Evolutionary conservation across 1,140 invertebrate genomes (phyloP).

Genomic region (Danaus melanippus): DNA sequence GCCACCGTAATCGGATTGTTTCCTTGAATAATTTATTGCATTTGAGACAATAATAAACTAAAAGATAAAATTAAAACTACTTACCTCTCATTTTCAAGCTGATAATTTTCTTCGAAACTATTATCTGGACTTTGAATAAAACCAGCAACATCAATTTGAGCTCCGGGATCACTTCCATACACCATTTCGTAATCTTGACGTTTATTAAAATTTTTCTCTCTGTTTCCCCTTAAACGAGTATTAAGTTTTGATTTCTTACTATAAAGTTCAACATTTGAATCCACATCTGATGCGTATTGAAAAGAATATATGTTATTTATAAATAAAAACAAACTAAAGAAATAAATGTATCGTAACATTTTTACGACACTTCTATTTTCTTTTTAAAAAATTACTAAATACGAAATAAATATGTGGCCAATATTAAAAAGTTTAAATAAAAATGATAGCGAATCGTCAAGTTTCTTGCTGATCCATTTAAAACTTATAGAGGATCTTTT

Average conservation of each 20-base stretch:
- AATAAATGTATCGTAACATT: conserved; percentile 13
- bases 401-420: conserved; percentile 1
- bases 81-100: neutral
- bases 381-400: neutral
- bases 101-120: conserved; percentile 15
- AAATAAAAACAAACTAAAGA: conserved; percentile 12
- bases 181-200: conserved; percentile 18
- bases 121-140: conserved; percentile 30
- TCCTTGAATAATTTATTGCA: too few relatives aligned
- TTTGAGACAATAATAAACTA: too few relatives aligned
- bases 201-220: conserved; percentile 12
- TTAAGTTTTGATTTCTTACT: too few relatives aligned
- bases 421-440: too few relatives aligned
- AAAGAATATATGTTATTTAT: conserved; percentile 2
- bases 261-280: too few relatives aligned
- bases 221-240: conserved; percentile 1
- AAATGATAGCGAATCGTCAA: too few relatives aligned
- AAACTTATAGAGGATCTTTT: too few relatives aligned
- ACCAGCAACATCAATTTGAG: conserved; percentile 32
- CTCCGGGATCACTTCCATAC: conserved; percentile 23
- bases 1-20: too few relatives aligned
- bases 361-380: conserved; percentile 10
- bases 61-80: too few relatives aligned
- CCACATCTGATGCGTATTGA: too few relatives aligned
- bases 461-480: too few relatives aligned